Base-by-base conservation (phyloP, 1,140 invertebrate species). In the Melanaphis sacchari region DNA sequence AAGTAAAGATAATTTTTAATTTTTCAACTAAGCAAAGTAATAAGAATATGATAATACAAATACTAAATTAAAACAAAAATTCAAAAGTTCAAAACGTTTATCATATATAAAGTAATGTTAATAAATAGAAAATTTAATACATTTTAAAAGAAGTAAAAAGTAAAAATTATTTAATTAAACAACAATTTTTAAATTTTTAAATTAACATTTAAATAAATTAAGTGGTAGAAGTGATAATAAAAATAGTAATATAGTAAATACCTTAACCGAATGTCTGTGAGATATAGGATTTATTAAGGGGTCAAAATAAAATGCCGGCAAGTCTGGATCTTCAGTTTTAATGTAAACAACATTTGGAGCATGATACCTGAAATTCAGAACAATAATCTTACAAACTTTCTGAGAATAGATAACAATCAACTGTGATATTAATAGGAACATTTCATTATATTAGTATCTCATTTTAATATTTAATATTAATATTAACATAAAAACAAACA, bases 261-360 rank as follows among this genome's bases (percentile, higher is more conserved):
- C 96, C 96, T 97, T 99, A 4, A 98, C 96, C 1, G 98, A 97
- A 96, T 99, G 98, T 94, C 99, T 96, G 95, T 99, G 98, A 22
- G 99, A 99, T 94, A 99, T 99, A 9, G 99, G 99, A 96, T 99
- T 99, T 94, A 99, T 99, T 11, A 99, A 96, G 0, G 99, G 99
- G 96, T 99, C 99, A 96, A 99, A 99, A 95, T 99, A 99, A 95
- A 99, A 99, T 0, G 99, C 99, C 40, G 99, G 99, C 92, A 99
- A 96, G 96, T 99, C 99, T n/a, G 99, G 99, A 97, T 99, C 99
- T 96, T 99, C 99, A 4, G 99, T 99, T 96, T 99, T 99, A 94
- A 99, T 99, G 95, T 99, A 99, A 1, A 99, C 99, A 36, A 99
- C 99, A 96, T 99, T 99, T 82, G 99, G 99, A 15, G 98, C 98